These are phyloP conservation scores for Leptinotarsa rubiginosa DNA, from an alignment of 2,888 invertebrate genomes.

Conservation along the genomic window DNA sequence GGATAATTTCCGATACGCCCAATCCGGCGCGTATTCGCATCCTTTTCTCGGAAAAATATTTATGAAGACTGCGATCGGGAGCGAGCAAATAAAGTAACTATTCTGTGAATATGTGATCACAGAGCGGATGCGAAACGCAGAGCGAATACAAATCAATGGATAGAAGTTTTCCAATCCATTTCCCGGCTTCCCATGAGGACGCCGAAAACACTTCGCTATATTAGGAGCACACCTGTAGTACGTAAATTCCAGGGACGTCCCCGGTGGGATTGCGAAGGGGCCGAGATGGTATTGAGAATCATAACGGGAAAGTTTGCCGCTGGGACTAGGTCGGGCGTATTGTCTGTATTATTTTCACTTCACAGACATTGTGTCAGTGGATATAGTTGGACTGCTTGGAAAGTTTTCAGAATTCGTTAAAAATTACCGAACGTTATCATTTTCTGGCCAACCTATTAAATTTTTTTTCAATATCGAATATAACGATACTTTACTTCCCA, in stretches of 20 bases:
- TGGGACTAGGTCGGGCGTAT: too few relatives aligned
- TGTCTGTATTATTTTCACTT: too few relatives aligned
- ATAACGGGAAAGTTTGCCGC: neutral
- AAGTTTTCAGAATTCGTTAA: too few relatives aligned
- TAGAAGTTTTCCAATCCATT: constrained; percentile 68
- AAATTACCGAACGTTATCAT: too few relatives aligned
- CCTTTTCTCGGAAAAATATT: constrained; percentile 25
- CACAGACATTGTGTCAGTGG: too few relatives aligned
- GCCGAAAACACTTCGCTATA: constrained; percentile 58
- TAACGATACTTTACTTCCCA: too few relatives aligned
- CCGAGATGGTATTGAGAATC: neutral
- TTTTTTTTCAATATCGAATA: too few relatives aligned
- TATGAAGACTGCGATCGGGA: constrained; percentile 28
- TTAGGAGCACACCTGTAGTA: constrained; percentile 62
- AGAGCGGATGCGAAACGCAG: constrained; percentile 53
- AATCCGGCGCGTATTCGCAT: too few relatives aligned
- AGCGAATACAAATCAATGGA: constrained; percentile 67
- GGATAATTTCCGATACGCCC: too few relatives aligned
- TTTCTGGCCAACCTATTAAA: too few relatives aligned
- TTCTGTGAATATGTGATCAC: constrained; percentile 61
- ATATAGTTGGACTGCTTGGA: too few relatives aligned
- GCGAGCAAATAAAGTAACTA: constrained; percentile 53
- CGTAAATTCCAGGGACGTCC: constrained; percentile 43
- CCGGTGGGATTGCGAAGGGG: neutral
- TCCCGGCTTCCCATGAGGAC: constrained; percentile 55